Base-by-base conservation (phyloP, 1,140 invertebrate species). In the Nymphalis io region DNA sequence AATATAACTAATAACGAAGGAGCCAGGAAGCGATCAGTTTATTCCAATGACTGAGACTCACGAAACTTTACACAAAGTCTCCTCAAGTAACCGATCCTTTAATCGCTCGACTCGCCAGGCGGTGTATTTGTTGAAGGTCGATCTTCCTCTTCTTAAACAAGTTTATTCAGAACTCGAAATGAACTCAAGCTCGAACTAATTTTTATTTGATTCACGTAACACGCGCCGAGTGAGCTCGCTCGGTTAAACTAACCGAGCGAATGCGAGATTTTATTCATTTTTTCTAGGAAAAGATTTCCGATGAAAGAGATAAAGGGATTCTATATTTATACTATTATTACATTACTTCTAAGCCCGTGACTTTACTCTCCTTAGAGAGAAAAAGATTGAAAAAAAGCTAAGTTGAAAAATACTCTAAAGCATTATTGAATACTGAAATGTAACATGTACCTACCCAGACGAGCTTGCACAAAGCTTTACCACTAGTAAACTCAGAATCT, bases 121-220 rank as follows among this genome's bases (percentile, higher is more conserved):
- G n/a, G 20, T 8, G 20, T 51, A 20, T 51, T 20, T 51, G 16
- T 51, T 11, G 46, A 55, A 55, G 13, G 16, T 55, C 23, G 6
- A 8, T 27, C 3, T 27, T 23, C 21, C 13, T 27, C 3, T 27
- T 23, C 21, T 16, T 18, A 51, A 55, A 55, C 23, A 27, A 55
- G 51, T 55, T 55, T 23, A 55, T 55, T 13, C 51, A 20, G 48
- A 27, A 13, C 51, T 27, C 51, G 10, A 11, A 23, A 21, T 21
- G 8, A 18, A 51, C 23, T 27, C 0, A 12, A 27, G 12, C 20
- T 23, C 51, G 13, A 23, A 55, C 15, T 23, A 33, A 27, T 27
- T 21, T 55, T 55, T 55, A 55, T 23, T 55, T 55, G 51, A 15
- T 27, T 55, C 23, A 4, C 21, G 51, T 55, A 55, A 55, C 51